Base-by-base conservation (phyloP, 2,797 vertebrate species). In the Tamandua tetradactyla region DNA sequence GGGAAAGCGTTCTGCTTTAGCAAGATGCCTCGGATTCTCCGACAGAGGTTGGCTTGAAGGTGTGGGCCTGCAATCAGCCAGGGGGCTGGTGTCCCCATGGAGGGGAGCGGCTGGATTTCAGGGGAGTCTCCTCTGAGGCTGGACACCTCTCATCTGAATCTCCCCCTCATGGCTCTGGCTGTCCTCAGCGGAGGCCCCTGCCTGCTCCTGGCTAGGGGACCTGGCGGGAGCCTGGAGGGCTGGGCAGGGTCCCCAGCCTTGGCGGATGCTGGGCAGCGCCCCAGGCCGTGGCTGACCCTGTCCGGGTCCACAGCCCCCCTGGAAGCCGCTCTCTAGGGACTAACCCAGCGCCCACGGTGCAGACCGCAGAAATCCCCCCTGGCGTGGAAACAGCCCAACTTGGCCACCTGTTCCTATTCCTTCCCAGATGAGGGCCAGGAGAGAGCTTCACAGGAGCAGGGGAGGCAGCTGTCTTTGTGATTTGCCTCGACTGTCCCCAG, bases 361-460 rank as follows among this genome's bases (percentile, higher is more conserved):
- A 88, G 83, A 62, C 82, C 20, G 0, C 83, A 88, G 83, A 92
- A 84, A 47, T 49, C 57, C 30, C 47, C 35, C 57, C 79, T 86
- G 96, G 88, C 74, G 6, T 0, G 1, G 64, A n/a, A 59, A 84
- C 47, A 80, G 55, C 80, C 78, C 5, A 13, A 0, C 40, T 30
- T 78, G 87, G 95, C 88, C 32, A 2, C 30, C 18, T 1, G 3
- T 76, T 32, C 13, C 35, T 35, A 17, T 23, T 75, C 47, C 44
- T 85, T 35, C 61, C 18, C 44, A 85, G 75, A 32, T 0, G 2
- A 44, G n/a, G 47, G 55, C 95, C 92, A 88, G 88, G 35, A n/a
- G 57, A 27, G 14, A 20, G 57, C 11, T n/a, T 10, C 27, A 5
- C 69, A 9, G 32, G 40, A 7, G 42, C 20, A 52, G 18, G 52